Percentiles rank a stretch among this genome's conserved stretches.
Evolutionary conservation across 1,140 invertebrate genomes (phyloP).

Genomic region (Spodoptera litura): DNA sequence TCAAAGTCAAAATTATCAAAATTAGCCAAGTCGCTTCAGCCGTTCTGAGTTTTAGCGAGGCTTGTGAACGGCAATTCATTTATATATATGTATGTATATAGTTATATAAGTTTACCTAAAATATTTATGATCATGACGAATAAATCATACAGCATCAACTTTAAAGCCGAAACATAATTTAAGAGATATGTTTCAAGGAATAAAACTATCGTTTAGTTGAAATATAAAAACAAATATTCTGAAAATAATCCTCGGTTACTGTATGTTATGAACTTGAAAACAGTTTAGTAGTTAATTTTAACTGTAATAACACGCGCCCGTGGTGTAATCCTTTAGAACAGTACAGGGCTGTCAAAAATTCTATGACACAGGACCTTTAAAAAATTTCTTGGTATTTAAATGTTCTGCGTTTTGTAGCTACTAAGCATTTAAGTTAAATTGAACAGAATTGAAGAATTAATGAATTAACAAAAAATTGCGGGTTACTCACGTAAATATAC

Average conservation of each 20-base stretch:
- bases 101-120: no score
- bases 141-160: conserved; percentile 7
- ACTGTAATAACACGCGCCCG: conserved; percentile 38
- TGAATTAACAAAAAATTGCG: no score
- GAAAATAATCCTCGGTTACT: conserved; percentile 30
- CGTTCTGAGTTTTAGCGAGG: no score
- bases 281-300: conserved; percentile 47
- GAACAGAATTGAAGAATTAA: no score
- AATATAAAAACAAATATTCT: conserved; percentile 1
- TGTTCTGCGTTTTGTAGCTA: neutral
- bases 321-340: conserved; percentile 26
- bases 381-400: neutral
- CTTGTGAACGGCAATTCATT: no score
- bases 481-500: no score
- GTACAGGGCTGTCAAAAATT: conserved; percentile 23
- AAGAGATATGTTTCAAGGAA: conserved; percentile 4
- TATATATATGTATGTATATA: no score
- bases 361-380: neutral
- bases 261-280: conserved; percentile 52
- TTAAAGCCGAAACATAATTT: neutral
- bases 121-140: neutral
- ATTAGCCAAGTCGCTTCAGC: no score
- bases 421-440: no score
- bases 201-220: conserved; percentile 7
- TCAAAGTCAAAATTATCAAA: no score